Base-by-base conservation (phyloP, 1,140 invertebrate genomes). In the Antheraea pernyi region DNA sequence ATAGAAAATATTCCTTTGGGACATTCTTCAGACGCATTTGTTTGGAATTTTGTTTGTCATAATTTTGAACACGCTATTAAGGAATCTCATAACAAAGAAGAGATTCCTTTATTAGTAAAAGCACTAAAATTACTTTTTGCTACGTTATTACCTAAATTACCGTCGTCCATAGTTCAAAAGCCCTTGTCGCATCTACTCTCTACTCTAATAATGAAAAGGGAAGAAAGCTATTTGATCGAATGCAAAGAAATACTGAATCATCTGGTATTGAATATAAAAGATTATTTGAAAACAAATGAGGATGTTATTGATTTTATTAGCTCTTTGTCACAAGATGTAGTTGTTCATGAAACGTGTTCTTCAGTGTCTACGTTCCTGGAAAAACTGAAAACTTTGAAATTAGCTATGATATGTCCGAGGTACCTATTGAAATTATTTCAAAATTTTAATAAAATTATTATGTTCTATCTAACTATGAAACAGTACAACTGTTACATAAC, bases 41-140 rank as follows among this genome's bases (percentile, higher is more conserved):
- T 92, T 7, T 86, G 77, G 64, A 87, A 85, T 67, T 92, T 86
- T 69, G 77, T 80, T 3, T 88, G 85, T 59, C 76, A 81, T 10
- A 85, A 81, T 64, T 67, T 91, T 7, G 67, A 77, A 0, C 73
- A 84, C 30, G 78, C 79, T 11, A 84, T 92, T 7, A 87, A 83
- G 60, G 70, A 75, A 30, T 84, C 84, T 48, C 58, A 72, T 22
- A 72, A 69, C 3, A 70, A 72, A 65, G 67, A 81, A 6, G 79
- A 84, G 67, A 62, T 91, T 13, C 69, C 74, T 19, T 73, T 80
- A 18, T 77, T 85, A 6, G 67, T 76, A 13, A 68, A 81, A 72
- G 80, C 77, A 30, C 64, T 91, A 8, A 69, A 81, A 67, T 68
- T 78, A 7, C 67, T 90, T 48, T 53, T 92, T 8, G 59, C 75